phyloP scores from a whole-genome alignment of 2,113 vertebrate species.

The Nerophis ophidion region DNA sequence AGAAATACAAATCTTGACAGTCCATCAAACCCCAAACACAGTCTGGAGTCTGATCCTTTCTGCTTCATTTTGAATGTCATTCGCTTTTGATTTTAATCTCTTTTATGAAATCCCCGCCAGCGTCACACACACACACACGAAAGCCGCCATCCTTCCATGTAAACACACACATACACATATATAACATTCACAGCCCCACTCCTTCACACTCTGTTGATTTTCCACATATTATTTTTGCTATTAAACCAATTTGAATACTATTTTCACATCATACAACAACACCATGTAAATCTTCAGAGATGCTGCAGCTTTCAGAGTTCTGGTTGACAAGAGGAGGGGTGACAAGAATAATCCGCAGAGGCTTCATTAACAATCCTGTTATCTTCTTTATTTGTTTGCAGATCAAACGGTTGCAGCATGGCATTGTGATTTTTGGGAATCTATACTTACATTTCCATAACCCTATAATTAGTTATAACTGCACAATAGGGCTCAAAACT shows the following conservation, averaged over 20 bases:
- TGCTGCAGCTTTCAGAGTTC: slow-evolving; percentile 11
- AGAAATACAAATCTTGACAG: slow-evolving; percentile 46
- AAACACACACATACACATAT: slow-evolving; percentile 6
- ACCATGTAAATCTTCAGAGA: slow-evolving; percentile 19
- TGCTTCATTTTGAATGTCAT: slow-evolving; percentile 53
- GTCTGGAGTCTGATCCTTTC: slow-evolving; percentile 40
- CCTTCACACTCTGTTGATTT: background rate
- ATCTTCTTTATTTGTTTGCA: background rate
- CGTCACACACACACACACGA: background rate
- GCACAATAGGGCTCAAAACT: too few species aligned
- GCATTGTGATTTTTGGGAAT: too few species aligned
- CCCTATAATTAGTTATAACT: too few species aligned
- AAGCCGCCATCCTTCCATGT: background rate
- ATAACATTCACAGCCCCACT: slow-evolving; percentile 17
- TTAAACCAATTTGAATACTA: slow-evolving; percentile 7
- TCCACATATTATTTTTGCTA: background rate
- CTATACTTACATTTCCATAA: too few species aligned
- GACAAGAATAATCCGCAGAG: slow-evolving; percentile 16
- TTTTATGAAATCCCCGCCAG: slow-evolving; percentile 36
- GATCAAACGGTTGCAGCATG: background rate
- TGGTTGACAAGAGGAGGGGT: slow-evolving; percentile 12
- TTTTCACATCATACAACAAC: slow-evolving; percentile 8
- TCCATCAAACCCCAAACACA: slow-evolving; percentile 39
- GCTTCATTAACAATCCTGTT: background rate
- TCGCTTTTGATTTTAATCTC: slow-evolving; percentile 59